A percentile compares a stretch with the other conserved stretches of the same genome.
Evolutionary conservation across 2,888 invertebrate genomes (phyloP).

Genomic region (Catocala fraxini): DNA sequence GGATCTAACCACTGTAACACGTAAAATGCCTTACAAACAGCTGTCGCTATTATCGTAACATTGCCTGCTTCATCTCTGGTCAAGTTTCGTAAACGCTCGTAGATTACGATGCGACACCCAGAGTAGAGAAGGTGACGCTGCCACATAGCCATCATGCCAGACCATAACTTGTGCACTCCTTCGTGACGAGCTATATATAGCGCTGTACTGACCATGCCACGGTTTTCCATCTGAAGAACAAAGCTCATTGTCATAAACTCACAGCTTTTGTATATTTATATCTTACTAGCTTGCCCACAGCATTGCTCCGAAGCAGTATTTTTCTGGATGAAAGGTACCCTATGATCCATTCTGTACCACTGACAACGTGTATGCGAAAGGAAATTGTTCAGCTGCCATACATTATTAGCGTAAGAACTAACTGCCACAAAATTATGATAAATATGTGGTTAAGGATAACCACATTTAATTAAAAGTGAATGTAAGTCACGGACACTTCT

Average conservation of each 20-base stretch:
- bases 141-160: background rate
- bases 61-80: background rate
- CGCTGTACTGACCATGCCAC: background rate
- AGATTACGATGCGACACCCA: background rate
- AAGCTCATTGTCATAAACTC: background rate
- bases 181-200: background rate
- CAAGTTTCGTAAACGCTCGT: background rate
- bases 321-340: no score
- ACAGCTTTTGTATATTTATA: no score
- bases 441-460: no score
- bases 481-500: no score
- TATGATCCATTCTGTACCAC: no score
- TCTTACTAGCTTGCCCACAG: no score
- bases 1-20: background rate
- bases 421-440: no score
- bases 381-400: no score
- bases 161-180: background rate
- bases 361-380: no score
- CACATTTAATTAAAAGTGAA: no score
- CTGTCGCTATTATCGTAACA: background rate
- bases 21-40: background rate
- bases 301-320: no score
- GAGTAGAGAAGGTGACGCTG: background rate
- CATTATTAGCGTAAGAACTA: no score
- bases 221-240: background rate